These are phyloP conservation scores for Ficedula albicollis DNA, from an alignment of 2,797 vertebrate genomes.

Conservation along the genomic window DNA sequence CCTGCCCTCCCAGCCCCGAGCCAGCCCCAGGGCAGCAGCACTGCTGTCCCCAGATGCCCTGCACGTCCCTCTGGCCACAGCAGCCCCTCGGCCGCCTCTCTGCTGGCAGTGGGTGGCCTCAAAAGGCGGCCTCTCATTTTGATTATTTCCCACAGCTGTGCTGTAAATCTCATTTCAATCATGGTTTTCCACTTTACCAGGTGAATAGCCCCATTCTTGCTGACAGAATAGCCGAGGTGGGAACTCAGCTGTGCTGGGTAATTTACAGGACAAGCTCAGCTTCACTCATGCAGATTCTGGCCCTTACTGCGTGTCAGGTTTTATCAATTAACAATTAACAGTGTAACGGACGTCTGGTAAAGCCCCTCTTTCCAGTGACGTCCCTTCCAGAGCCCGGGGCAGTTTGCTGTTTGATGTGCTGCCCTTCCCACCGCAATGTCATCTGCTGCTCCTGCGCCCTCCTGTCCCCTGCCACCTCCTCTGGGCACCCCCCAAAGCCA, in stretches of 20 bases:
- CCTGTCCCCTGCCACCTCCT: neutral
- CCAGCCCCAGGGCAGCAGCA: neutral
- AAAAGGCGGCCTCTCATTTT: neutral
- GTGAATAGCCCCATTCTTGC: slow-evolving; percentile 15
- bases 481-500: neutral
- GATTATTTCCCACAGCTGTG: neutral
- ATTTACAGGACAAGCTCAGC: slow-evolving; percentile 23
- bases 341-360: neutral
- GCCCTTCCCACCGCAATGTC: neutral
- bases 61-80: fast-evolving
- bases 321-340: slow-evolving; percentile 44
- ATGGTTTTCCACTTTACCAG: neutral
- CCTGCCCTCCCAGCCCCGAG: neutral
- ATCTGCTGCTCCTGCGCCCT: neutral
- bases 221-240: neutral
- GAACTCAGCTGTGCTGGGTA: neutral
- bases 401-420: neutral
- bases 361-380: neutral
- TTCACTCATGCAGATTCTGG: neutral
- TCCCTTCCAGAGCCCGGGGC: neutral
- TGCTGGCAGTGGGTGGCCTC: neutral
- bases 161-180: slow-evolving; percentile 20
- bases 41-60: neutral
- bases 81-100: neutral
- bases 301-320: neutral